Conservation (phyloP, 2,888 invertebrate species). For the Philonicus albiceps region DNA sequence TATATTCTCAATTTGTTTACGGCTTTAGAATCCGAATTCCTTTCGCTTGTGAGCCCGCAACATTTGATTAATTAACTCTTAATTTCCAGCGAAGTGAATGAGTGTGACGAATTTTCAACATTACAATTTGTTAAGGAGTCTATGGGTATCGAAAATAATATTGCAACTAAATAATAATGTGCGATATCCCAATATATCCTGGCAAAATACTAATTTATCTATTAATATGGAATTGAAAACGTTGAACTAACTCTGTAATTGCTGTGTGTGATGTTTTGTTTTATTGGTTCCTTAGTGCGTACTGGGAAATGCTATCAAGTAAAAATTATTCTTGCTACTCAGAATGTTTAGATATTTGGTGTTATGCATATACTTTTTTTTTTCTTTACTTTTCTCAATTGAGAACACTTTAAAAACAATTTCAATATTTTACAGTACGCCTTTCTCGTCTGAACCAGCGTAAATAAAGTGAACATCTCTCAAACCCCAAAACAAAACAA, state of each 20-base stretch:
- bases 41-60: background rate
- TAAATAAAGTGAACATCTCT: slow-evolving; percentile 59
- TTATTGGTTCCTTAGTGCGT: slow-evolving; percentile 35
- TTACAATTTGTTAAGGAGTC: background rate
- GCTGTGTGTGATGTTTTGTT: background rate
- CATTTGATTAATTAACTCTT: background rate
- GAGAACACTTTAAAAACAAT: slow-evolving; percentile 27
- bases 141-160: background rate
- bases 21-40: background rate
- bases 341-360: slow-evolving; percentile 11
- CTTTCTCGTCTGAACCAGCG: slow-evolving; percentile 87
- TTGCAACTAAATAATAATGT: background rate
- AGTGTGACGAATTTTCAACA: background rate
- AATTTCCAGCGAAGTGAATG: background rate
- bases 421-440: slow-evolving; percentile 80
- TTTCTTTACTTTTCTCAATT: background rate
- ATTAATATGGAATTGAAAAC: background rate
- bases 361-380: background rate
- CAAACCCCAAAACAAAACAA: slow-evolving; percentile 49
- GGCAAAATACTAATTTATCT: background rate
- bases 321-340: slow-evolving; percentile 28
- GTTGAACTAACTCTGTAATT: background rate
- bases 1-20: background rate
- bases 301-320: slow-evolving; percentile 36
- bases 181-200: background rate